A percentile compares a stretch with the other conserved stretches of the same genome.
Conservation (phyloP, 2,113 vertebrate species). For the Dunckerocampus dactyliophorus region DNA sequence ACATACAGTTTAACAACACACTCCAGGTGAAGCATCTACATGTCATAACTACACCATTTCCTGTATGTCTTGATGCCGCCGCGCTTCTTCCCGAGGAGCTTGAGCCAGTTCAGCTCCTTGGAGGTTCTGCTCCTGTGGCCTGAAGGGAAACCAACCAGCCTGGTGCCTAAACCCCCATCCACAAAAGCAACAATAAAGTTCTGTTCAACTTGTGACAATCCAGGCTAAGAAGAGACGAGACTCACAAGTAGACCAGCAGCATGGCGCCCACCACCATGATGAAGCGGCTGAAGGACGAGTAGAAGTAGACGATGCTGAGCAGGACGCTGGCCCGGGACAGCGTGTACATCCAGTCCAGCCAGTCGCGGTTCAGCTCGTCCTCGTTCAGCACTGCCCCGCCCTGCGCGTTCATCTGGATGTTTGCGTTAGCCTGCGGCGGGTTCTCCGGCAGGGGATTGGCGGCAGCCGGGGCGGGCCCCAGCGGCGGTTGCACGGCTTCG, state of each 20-base stretch:
- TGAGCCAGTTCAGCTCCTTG: slow-evolving; percentile 5
- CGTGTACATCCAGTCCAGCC: slow-evolving; percentile 95
- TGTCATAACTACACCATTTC: slow-evolving; percentile 80
- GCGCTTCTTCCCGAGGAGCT: slow-evolving; percentile 74
- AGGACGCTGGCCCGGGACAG: slow-evolving; percentile 88
- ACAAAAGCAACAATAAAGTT: neutral
- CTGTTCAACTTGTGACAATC: neutral
- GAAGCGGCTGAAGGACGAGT: slow-evolving; percentile 94
- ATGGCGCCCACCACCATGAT: slow-evolving; percentile 92
- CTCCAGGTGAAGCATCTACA: neutral
- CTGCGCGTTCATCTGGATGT: slow-evolving; percentile 83
- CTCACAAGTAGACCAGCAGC: slow-evolving; percentile 90
- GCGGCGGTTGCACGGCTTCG: slow-evolving; percentile 71
- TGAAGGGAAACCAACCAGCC: slow-evolving; percentile 95
- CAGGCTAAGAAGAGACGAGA: neutral
- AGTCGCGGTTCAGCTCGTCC: slow-evolving; percentile 92
- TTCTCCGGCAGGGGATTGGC: slow-evolving; percentile 75
- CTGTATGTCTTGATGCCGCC: slow-evolving; percentile 83
- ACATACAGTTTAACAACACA: neutral
- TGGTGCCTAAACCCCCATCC: slow-evolving; percentile 78
- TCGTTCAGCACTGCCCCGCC: slow-evolving; percentile 85
- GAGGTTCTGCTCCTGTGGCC: slow-evolving; percentile 74
- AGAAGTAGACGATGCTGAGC: slow-evolving; percentile 95
- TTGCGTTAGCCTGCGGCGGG: slow-evolving; percentile 76
- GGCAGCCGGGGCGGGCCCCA: slow-evolving; percentile 75